phyloP scores from a whole-genome alignment of 2,113 vertebrate genomes.

The Clarias macrocephalus region DNA sequence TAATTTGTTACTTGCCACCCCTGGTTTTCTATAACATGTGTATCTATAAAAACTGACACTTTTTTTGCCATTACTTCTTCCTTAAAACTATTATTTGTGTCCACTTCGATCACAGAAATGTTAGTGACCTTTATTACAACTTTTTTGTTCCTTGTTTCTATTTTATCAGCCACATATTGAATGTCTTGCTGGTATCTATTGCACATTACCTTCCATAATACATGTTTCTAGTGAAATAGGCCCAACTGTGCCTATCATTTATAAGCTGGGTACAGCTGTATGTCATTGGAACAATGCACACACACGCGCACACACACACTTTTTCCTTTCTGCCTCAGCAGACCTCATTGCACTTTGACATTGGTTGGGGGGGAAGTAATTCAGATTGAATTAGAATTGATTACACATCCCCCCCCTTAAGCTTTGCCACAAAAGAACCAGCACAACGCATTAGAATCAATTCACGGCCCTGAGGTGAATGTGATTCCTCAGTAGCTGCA shows the following conservation, averaged over 20 bases:
- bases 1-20: too few relatives aligned
- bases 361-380: conserved; percentile 20
- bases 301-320: conserved; percentile 2
- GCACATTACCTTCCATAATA: not conserved
- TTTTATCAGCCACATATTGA: conserved; percentile 5
- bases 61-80: not conserved
- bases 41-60: not conserved
- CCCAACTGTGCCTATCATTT: conserved; percentile 10
- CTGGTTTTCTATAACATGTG: not conserved
- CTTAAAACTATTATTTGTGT: not conserved
- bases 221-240: conserved; percentile 1
- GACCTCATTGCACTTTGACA: conserved; percentile 30
- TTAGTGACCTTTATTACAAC: not conserved
- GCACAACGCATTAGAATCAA: conserved; percentile 44
- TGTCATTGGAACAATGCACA: conserved; percentile 17
- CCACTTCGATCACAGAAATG: not conserved
- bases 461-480: conserved; percentile 35
- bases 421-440: conserved; percentile 48
- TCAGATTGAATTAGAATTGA: conserved; percentile 58
- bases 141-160: not conserved
- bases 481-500: conserved; percentile 40
- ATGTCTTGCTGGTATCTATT: not conserved
- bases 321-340: conserved; percentile 24
- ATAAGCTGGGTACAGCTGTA: conserved; percentile 37
- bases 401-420: conserved; percentile 44